phyloP scores from a whole-genome alignment of 23 tunicate species.

The Trididemnum clinides region DNA sequence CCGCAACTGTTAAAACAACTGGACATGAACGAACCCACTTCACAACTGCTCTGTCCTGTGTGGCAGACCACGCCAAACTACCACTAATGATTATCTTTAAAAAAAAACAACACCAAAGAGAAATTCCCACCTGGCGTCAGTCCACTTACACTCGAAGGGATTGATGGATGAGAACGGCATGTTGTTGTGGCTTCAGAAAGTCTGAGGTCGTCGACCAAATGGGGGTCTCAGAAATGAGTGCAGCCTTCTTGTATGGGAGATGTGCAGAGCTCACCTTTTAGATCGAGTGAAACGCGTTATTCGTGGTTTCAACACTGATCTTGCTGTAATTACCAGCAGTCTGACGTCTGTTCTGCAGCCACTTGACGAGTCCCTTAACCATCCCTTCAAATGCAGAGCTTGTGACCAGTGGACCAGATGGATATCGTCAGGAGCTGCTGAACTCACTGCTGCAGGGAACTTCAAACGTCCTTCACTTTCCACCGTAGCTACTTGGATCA shows the following conservation, averaged over 20 bases:
- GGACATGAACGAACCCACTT: slow-evolving; percentile 18
- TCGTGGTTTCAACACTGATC: neutral
- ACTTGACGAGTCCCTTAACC: neutral
- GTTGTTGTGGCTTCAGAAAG: neutral
- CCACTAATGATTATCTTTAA: slow-evolving; percentile 20
- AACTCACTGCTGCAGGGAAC: no score
- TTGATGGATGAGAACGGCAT: slow-evolving; percentile 7
- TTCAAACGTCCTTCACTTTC: no score
- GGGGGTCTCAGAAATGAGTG: no score
- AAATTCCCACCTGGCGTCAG: neutral
- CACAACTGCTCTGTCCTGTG: neutral
- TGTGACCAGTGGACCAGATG: neutral
- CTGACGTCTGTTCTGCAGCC: no score
- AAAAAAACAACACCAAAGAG: neutral
- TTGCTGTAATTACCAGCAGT: neutral
- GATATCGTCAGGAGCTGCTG: no score
- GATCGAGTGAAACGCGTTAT: neutral
- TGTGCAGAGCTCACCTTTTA: neutral
- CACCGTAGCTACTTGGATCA: no score
- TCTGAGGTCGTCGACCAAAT: no score
- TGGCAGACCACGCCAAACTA: neutral
- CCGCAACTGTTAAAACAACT: slow-evolving; percentile 1
- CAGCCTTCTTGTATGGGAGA: neutral
- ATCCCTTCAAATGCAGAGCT: neutral
- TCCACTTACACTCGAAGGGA: neutral